Evolutionary conservation across 2,888 invertebrate genomes (phyloP), one percentile per base, ranked within the genome.

Genomic region (Galerucella nymphaeae): DNA sequence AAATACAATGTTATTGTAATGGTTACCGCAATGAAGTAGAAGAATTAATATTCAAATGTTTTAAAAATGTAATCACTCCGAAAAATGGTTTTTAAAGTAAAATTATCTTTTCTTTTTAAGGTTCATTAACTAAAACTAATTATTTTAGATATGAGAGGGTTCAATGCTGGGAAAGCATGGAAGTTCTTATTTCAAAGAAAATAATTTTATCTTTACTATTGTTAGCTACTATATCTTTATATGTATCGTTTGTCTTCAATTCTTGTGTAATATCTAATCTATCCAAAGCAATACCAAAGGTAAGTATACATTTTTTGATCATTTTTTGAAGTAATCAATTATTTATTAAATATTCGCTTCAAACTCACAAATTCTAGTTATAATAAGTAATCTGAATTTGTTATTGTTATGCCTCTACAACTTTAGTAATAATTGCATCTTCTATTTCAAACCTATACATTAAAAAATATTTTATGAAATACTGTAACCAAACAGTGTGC

Each of bases 191-290:
- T 70, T 84, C 85, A 58, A 84, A 80, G 76, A 86, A 85, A 81
- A 81, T 85, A 69, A 80, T 84, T 72, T 77, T 85, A 73, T 83
- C 84, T 66, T 77, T 86, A 70, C 75, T 86, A 73, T 72, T 83
- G 65, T 77, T 86, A 73, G 89, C 89, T 79, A 83, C 88, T 76
- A 87, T 88, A 75, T 87, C 90, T 71, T 84, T 90, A 76, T 90
- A 90, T 81, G 86, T 90, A 75, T 89, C 89, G n/a, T 90, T 90
- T 80, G 88, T 89, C 62, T 90, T 90, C 81, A 90, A 90, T 83
- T 88, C 89, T 59, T 90, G 90, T 82, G 84, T 90, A 65, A 86
- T 90, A 70, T 86, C 88, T 65, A 89, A 88, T 80, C 86, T 90
- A 76, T 87, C 88, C 76, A 88, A 87, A 82, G 87, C 88, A 63